phyloP scores from a whole-genome alignment of 2,113 vertebrate species.

The Oxyruncus cristatus region DNA sequence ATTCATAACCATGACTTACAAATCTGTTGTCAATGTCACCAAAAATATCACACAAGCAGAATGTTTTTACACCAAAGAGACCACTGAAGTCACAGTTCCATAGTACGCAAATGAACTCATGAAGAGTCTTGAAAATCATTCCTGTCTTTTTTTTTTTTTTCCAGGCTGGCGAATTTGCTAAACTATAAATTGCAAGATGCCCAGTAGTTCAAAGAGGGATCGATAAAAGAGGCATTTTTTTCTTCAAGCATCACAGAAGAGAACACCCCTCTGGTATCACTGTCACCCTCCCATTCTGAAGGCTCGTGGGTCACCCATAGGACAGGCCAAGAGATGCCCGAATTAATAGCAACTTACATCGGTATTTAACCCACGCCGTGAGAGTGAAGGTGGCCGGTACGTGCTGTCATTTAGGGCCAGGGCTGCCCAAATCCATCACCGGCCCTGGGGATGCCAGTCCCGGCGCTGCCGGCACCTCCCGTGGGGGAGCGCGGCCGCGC shows the following conservation, averaged over 20 bases:
- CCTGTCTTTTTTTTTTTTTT: background rate
- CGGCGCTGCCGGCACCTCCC: background rate
- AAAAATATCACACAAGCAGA: slow-evolving; percentile 7
- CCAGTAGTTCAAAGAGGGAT: background rate
- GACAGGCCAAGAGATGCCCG: background rate
- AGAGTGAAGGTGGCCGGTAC: background rate
- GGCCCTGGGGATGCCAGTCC: background rate
- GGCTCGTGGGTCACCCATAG: background rate
- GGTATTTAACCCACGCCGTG: background rate
- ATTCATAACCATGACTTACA: slow-evolving; percentile 43
- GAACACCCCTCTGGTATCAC: background rate
- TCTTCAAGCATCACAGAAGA: background rate
- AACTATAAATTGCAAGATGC: background rate
- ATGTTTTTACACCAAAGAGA: slow-evolving; percentile 7
- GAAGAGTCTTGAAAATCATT: background rate
- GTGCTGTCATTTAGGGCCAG: background rate
- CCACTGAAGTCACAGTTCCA: background rate
- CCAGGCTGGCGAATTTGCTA: background rate
- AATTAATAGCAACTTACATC: background rate
- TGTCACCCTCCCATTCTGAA: background rate
- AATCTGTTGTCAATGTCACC: slow-evolving; percentile 24
- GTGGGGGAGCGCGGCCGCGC: background rate
- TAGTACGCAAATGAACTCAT: slow-evolving; percentile 39
- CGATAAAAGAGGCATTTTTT: background rate
- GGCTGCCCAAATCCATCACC: background rate